Evolutionary conservation across 2,113 vertebrate species (phyloP), one percentile per base, ranked within the genome.

Genomic region (Murina feae): DNA sequence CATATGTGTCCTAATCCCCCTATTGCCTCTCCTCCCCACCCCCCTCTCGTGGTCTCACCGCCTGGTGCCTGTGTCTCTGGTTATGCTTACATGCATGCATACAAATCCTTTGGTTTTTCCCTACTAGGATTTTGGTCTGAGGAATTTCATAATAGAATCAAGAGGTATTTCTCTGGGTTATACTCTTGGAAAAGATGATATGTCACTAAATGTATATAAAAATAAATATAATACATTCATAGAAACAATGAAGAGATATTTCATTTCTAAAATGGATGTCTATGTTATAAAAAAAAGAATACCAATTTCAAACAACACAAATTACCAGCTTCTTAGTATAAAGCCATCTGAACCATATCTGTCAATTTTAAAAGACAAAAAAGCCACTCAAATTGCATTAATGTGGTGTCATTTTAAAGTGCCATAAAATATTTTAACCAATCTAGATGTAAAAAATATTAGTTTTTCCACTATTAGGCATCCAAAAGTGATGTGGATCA

Each of bases 291-390:
- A 44, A 92, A 94, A 53, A 86, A 66, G 42, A 85, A 87, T 12
- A 94, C 1, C 23, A 76, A 78, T 93, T 68, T 49, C 66, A 94
- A 92, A 92, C 37, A 83, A 74, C 32, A 68, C 28, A 72, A 93
- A 72, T 58, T 21, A 89, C 32, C 32, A 90, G 9, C 25, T 69
- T 88, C 66, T 44, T n/a, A 65, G 44, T 58, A 86, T 20, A 87
- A 94, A 83, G 39, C 5, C 51, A 55, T 42, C 63, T 86, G 68
- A 55, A 78, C 4, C 78, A 4, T 28, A 53, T 7, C 13, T 60
- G 18, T 79, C 47, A 68, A 39, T 25, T 91, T 89, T 81, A 39
- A 86, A 94, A 85, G 28, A 51, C 17, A 82, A 95, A 94, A 69
- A 47, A 53, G 47, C 30, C 25, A 55, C 32, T 87, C 55, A 49